These are phyloP conservation scores for Tyria jacobaeae DNA, from an alignment of 2,888 invertebrate species.

Conservation along the genomic window DNA sequence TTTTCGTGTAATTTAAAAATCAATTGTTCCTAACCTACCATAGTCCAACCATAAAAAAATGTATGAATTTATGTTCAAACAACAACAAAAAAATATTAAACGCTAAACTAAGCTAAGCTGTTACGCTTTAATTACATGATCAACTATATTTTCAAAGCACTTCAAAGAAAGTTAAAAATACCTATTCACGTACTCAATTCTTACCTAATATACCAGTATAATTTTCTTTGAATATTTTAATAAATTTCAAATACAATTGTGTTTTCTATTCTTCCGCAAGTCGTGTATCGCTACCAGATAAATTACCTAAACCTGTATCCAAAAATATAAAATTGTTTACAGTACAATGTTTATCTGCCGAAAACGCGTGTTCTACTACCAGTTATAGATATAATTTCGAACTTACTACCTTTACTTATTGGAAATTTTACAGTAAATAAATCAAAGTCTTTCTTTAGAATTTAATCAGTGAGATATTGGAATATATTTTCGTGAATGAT, in stretches of 20 bases:
- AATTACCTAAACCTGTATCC: conserved; percentile 27
- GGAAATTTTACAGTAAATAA: conserved; percentile 14
- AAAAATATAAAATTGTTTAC: conserved; percentile 30
- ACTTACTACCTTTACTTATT: conserved; percentile 19
- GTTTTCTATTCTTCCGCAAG: neutral
- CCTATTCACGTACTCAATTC: too few relatives aligned
- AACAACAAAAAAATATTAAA: too few relatives aligned
- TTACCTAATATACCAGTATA: too few relatives aligned
- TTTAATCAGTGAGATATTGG: conserved; percentile 2
- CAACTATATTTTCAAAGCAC: too few relatives aligned
- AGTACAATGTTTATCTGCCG: conserved; percentile 28
- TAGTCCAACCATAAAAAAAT: too few relatives aligned
- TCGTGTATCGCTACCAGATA: conserved; percentile 16
- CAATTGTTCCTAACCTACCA: too few relatives aligned
- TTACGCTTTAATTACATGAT: too few relatives aligned
- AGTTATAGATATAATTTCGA: conserved; percentile 23
- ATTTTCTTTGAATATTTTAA: too few relatives aligned
- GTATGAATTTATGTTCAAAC: too few relatives aligned
- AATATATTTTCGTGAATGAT: neutral
- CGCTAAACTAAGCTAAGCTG: too few relatives aligned
- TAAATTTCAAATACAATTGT: conserved; percentile 6
- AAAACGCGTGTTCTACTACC: conserved; percentile 16
- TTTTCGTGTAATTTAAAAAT: too few relatives aligned
- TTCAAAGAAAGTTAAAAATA: too few relatives aligned
- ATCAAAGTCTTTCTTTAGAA: conserved; percentile 7